Evolutionary conservation across 1,140 invertebrate genomes (phyloP), one percentile per base, ranked within the genome.

Genomic region (Philopotamus ludificatus): DNA sequence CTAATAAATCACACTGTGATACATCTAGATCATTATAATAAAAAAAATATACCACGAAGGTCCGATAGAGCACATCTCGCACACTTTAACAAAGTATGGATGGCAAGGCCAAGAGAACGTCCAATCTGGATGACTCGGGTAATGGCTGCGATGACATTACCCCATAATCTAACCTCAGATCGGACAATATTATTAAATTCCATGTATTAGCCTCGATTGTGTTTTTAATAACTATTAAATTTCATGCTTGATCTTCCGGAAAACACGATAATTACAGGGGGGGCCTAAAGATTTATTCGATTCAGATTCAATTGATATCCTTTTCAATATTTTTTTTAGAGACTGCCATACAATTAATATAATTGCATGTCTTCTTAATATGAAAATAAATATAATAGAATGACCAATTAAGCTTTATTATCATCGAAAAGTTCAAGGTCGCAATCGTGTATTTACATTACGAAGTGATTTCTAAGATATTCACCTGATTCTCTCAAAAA

Each of bases 401-500:
- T 25, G 12, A n/a, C 23, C 21, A 12, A 57, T 20, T 41, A 7
- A 16, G 42, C 20, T 9, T 25, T 20, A 42, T 41, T 41, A 57
- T 21, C 50, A 9, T n/a, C n/a, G 55, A n/a, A 58, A 58, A 58
- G 55, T 58, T 58, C 55, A 58, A 21, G 55, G 55, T 10, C 28
- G 55, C 16, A 21, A 21, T 20, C 9, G 23, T 58, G 10, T 28
- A 54, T 54, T 49, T 49, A 18, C 47, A 21, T 25, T 25, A 26
- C 23, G 26, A 28, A 25, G 28, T 49, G 47, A 49, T n/a, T 55
- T 15, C 51, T 9, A 44, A 18, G 34, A 44, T 22, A 18, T 44
- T 58, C 55, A 22, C 21, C 55, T 44, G 39, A 58, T 44, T 34
- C 41, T 58, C 39, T 44, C 55, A 58, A 58, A 58, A 58, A 58